These are phyloP conservation scores for Miichthys miiuy DNA, from an alignment of 2,797 vertebrate species.

Conservation along the genomic window DNA sequence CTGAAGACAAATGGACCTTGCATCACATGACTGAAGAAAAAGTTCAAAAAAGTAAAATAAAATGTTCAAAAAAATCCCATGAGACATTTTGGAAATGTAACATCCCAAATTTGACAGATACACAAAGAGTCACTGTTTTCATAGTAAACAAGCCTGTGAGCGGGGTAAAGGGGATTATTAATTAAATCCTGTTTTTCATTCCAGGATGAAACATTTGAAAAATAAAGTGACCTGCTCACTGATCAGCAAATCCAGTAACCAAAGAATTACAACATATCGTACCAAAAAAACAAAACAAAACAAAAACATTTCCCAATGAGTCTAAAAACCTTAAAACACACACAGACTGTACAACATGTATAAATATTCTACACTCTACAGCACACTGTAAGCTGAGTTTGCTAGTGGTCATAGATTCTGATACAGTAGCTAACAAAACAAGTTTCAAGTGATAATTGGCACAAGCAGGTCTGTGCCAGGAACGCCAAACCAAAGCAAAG, in stretches of 20 bases:
- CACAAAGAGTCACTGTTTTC: slow-evolving; percentile 12
- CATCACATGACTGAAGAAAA: neutral
- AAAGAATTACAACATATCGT: neutral
- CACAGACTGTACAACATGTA: slow-evolving; percentile 52
- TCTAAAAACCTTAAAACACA: slow-evolving; percentile 5
- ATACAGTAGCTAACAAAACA: slow-evolving; percentile 32
- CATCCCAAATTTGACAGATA: slow-evolving; percentile 31
- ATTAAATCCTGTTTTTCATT: neutral
- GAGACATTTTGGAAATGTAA: neutral
- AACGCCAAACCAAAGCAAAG: slow-evolving; percentile 41
- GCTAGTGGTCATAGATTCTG: slow-evolving; percentile 40
- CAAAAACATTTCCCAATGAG: slow-evolving; percentile 2
- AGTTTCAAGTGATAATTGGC: slow-evolving; percentile 17
- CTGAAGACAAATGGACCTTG: neutral
- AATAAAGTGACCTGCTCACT: slow-evolving; percentile 28
- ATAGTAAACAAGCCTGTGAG: neutral
- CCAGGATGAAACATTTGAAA: too few relatives aligned
- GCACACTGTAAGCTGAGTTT: slow-evolving; percentile 12
- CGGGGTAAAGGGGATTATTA: too few relatives aligned
- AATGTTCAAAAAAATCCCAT: neutral
- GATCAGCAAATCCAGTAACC: slow-evolving; percentile 28
- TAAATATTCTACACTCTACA: slow-evolving; percentile 38
- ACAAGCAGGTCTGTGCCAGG: slow-evolving; percentile 27
- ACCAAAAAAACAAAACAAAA: slow-evolving; percentile 15
- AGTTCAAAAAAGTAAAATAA: neutral